Evolutionary conservation across 2,113 vertebrate genomes (phyloP), one percentile per base, ranked within the genome.

Genomic region (Lepidothrix coronata): DNA sequence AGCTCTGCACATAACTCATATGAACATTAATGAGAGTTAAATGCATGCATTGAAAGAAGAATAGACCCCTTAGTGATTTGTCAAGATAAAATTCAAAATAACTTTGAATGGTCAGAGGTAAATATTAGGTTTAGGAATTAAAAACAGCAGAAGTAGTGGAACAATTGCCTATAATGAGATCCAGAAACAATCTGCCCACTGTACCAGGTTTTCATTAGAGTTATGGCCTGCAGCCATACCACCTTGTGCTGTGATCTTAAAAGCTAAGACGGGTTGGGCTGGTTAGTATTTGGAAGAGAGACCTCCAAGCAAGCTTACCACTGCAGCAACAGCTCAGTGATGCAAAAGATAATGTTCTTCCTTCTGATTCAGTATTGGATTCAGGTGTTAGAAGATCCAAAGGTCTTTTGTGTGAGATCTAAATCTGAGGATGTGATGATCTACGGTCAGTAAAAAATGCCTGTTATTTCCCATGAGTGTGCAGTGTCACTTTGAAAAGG

Each of bases 21-120:
- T 41, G 83, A 91, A 89, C 91, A 37, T 86, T 96, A 93, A 75
- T 95, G 92, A 96, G 92, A 93, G 93, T 73, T 95, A 91, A 92
- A 95, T 89, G 92, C 71, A 78, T 5, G 33, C 68, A 78, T 9
- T 96, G 84, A 97, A 77, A 91, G 84, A 72, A 97, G 96, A 98
- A 94, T 91, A 51, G 85, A 82, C 73, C 59, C 74, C 83, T 85
- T n/a, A 75, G 92, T 91, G 92, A 97, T 97, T 94, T 91, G 61
- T 97, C 91, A 96, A 95, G 95, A 96, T 91, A 95, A 96, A 93
- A 97, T 93, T 96, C 93, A 96, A 97, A 96, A 91, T 96, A 97
- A 95, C 63, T 93, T 86, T 85, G 93, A 96, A 96, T 94, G 93
- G 72, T 97, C 92, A 79, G 72, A 94, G 70, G 87, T 94, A 68